Percentiles rank a stretch among this genome's conserved stretches.
phyloP scores from a whole-genome alignment of 2,797 vertebrate species.

The Lithobates sylvaticus region DNA sequence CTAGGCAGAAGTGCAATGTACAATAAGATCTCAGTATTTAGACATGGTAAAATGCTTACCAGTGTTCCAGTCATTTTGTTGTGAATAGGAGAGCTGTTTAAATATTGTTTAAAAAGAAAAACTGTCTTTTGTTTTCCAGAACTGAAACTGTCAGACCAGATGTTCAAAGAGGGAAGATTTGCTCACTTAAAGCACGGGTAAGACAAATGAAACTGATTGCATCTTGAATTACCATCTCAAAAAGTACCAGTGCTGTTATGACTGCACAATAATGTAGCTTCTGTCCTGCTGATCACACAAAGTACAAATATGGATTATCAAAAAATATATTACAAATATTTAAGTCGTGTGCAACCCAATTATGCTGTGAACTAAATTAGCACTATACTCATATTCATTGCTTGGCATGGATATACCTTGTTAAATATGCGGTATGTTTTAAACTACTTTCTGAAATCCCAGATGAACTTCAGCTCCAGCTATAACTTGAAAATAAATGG shows the following conservation, averaged over 20 bases:
- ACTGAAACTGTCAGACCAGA: constrained; percentile 69
- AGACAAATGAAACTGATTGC: constrained; percentile 64
- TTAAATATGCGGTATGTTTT: too few relatives aligned
- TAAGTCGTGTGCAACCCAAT: not conserved
- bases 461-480: too few relatives aligned
- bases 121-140: constrained; percentile 68
- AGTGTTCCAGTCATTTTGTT: not conserved
- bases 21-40: too few relatives aligned
- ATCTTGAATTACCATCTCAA: not conserved
- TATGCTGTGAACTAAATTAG: too few relatives aligned
- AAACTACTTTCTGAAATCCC: too few relatives aligned
- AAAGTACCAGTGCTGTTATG: not conserved
- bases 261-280: not conserved
- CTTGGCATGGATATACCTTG: too few relatives aligned
- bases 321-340: not conserved
- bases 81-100: not conserved
- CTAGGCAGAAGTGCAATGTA: too few relatives aligned
- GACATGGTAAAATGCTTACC: too few relatives aligned
- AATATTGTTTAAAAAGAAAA: not conserved
- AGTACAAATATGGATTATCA: not conserved
- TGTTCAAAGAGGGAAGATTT: constrained; percentile 82
- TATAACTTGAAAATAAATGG: too few relatives aligned
- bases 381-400: too few relatives aligned
- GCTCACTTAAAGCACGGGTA: constrained; percentile 92
- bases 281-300: not conserved